These are phyloP conservation scores for Drosophila cracens DNA, from an alignment of 2,888 invertebrate genomes.

Conservation along the genomic window DNA sequence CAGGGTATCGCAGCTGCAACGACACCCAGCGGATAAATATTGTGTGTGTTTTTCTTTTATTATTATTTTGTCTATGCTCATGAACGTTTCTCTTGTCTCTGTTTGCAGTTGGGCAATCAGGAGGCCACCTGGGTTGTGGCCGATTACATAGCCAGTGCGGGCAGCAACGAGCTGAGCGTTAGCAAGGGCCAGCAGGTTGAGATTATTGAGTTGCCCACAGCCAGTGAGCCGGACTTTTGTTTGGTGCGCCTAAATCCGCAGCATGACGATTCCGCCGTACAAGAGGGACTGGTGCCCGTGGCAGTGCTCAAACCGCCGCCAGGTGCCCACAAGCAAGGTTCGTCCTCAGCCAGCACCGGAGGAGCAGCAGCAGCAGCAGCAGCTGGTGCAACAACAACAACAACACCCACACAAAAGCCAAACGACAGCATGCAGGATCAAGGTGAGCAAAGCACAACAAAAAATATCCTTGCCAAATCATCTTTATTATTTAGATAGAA, in stretches of 20 bases:
- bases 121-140: conserved; percentile 97
- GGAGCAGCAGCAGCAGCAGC: conserved; percentile 23
- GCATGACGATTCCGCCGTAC: conserved; percentile 86
- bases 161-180: conserved; percentile 92
- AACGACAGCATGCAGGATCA: conserved; percentile 83
- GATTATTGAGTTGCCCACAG: conserved; percentile 90
- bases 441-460: conserved; percentile 60
- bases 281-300: conserved; percentile 93
- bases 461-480: not conserved
- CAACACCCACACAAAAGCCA: conserved; percentile 71
- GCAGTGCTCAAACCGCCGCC: conserved; percentile 92
- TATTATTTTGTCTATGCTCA: conserved; percentile 27
- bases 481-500: not conserved
- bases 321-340: conserved; percentile 84
- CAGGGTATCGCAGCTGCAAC: not conserved
- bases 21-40: not conserved
- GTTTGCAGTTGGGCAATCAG: conserved; percentile 89
- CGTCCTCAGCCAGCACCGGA: conserved; percentile 38
- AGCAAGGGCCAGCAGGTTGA: conserved; percentile 97
- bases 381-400: conserved; percentile 19
- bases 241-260: conserved; percentile 88
- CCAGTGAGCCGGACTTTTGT: conserved; percentile 89
- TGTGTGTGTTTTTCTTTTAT: not conserved
- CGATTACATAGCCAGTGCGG: conserved; percentile 91
- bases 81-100: conserved; percentile 12